These are phyloP conservation scores for Drepanosiphum platanoidis DNA, from an alignment of 2,888 invertebrate species.

Conservation along the genomic window DNA sequence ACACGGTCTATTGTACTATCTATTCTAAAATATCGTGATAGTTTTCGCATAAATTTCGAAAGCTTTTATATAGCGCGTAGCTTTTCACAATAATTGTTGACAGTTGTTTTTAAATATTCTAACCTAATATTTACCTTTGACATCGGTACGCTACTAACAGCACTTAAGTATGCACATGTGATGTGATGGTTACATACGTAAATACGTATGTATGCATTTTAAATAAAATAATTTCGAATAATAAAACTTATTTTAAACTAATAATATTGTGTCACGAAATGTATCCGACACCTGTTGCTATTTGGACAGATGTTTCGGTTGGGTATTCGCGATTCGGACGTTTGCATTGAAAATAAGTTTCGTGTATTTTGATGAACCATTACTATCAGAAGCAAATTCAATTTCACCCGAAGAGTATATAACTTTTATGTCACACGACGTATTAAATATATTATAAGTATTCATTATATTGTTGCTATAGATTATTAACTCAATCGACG, in stretches of 20 bases:
- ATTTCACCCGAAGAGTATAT: too few relatives aligned
- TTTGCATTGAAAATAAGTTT: neutral
- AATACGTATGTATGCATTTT: neutral
- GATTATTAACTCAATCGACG: too few relatives aligned
- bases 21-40: too few relatives aligned
- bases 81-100: neutral
- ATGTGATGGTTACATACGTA: neutral
- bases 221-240: neutral
- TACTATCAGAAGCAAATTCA: too few relatives aligned
- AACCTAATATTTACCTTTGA: neutral
- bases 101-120: neutral
- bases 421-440: too few relatives aligned
- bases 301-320: neutral
- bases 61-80: too few relatives aligned
- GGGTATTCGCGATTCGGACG: neutral
- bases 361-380: too few relatives aligned
- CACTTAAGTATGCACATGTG: neutral
- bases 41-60: too few relatives aligned
- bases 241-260: neutral
- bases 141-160: neutral
- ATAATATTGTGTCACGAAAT: too few relatives aligned
- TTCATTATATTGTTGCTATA: too few relatives aligned
- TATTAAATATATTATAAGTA: too few relatives aligned
- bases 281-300: neutral
- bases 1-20: too few relatives aligned